Percentiles rank a stretch among this genome's conserved stretches.
Evolutionary conservation across 1,140 invertebrate genomes (phyloP).

Genomic region (Heliconius eleuchia): DNA sequence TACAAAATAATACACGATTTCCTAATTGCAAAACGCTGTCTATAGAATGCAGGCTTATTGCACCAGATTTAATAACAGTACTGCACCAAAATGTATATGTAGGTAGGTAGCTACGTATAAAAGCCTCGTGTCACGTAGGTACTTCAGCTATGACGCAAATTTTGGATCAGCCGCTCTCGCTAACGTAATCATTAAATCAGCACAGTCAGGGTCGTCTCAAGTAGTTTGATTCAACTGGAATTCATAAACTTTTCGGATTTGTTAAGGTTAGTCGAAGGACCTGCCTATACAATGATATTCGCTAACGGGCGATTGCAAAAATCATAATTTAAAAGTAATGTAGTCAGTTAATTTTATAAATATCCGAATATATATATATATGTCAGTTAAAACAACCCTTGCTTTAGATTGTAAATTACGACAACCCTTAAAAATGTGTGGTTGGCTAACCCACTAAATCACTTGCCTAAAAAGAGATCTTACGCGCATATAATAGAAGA

Average conservation of each 20-base stretch:
- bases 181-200: slow-evolving; percentile 2
- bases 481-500: background rate
- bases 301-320: background rate
- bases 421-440: background rate
- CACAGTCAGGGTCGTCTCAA: background rate
- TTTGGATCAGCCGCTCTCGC: slow-evolving; percentile 8
- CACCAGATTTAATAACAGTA: slow-evolving; percentile 1
- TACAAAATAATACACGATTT: background rate
- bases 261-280: background rate
- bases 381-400: background rate
- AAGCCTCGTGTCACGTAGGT: slow-evolving; percentile 4
- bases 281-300: too few relatives aligned
- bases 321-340: background rate
- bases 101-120: background rate
- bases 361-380: background rate
- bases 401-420: background rate
- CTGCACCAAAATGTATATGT: background rate
- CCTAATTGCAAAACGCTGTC: background rate
- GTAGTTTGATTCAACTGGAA: background rate
- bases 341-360: background rate
- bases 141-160: slow-evolving; percentile 3
- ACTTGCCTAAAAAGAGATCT: background rate
- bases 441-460: background rate
- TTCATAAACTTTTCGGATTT: background rate
- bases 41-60: slow-evolving; percentile 5